phyloP scores from a whole-genome alignment of 92 coral and sea anemone genomes.

The Plumapathes pennacea region DNA sequence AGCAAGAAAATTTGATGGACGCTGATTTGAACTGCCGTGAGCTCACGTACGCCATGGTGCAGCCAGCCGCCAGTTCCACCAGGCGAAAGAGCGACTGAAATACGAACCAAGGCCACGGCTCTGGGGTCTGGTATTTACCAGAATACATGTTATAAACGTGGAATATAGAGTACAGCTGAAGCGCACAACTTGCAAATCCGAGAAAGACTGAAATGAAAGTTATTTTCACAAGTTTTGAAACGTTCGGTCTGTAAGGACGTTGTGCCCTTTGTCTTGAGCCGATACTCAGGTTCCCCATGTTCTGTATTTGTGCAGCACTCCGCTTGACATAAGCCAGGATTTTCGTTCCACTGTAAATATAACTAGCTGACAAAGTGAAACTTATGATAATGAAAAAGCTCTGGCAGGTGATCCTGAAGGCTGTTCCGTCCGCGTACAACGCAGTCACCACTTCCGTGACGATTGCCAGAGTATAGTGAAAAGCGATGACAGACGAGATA shows the following conservation, averaged over 20 bases:
- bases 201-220: conserved; percentile 48
- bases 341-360: conserved; percentile 65
- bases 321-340: conserved; percentile 49
- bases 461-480: conserved; percentile 63
- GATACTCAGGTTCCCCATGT: conserved; percentile 43
- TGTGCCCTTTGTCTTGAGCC: neutral
- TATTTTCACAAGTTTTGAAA: conserved; percentile 60
- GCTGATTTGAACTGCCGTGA: conserved; percentile 74
- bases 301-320: conserved; percentile 23
- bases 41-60: conserved; percentile 80
- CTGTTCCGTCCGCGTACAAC: conserved; percentile 32
- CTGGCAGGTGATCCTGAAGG: conserved; percentile 59
- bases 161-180: conserved; percentile 46
- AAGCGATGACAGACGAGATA: conserved; percentile 29
- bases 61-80: conserved; percentile 67
- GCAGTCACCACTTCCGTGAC: conserved; percentile 46
- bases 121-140: conserved; percentile 15
- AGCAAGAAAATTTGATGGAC: no score
- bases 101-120: conserved; percentile 72
- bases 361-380: conserved; percentile 48
- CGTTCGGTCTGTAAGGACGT: conserved; percentile 45
- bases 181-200: conserved; percentile 34
- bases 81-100: conserved; percentile 62
- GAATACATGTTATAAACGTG: conserved; percentile 43
- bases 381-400: conserved; percentile 61